Conservation (phyloP, 2,888 invertebrate genomes). For the Apotomis turbidana region DNA sequence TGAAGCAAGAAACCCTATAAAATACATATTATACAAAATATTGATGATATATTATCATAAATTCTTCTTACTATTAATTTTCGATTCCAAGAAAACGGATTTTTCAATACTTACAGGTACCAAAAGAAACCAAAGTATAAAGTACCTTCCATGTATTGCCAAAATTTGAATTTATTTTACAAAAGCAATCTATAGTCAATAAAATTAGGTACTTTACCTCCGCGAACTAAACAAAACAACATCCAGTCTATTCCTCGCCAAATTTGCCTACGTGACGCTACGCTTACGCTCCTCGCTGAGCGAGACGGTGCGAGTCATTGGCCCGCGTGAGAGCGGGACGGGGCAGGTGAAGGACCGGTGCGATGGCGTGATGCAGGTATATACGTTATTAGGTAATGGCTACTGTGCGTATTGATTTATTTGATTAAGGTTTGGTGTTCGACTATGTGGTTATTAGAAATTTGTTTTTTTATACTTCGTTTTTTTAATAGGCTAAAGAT, state of each 20-base stretch:
- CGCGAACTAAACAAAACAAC: background rate
- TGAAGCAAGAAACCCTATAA: too few species aligned
- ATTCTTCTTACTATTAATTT: too few species aligned
- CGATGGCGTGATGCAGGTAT: constrained; percentile 33
- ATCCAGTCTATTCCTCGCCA: constrained; percentile 39
- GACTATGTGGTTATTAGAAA: background rate
- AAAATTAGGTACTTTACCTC: background rate
- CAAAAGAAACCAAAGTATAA: too few species aligned
- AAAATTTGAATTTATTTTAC: too few species aligned
- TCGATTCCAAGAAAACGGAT: too few species aligned
- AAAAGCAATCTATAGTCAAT: too few species aligned
- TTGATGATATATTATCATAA: too few species aligned
- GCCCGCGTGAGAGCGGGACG: constrained; percentile 42
- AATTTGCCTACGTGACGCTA: constrained; percentile 55
- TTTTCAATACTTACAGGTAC: too few species aligned
- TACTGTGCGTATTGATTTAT: constrained; percentile 27
- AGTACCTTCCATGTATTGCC: too few species aligned
- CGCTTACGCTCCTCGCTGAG: constrained; percentile 30
- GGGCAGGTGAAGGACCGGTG: constrained; percentile 47
- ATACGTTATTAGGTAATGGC: constrained; percentile 20
- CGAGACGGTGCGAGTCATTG: background rate
- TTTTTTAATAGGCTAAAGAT: too few species aligned
- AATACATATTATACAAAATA: too few species aligned
- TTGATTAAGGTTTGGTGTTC: constrained; percentile 10
- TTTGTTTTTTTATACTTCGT: background rate